Conservation (phyloP, 2,888 invertebrate species). For the Cancer borealis region DNA sequence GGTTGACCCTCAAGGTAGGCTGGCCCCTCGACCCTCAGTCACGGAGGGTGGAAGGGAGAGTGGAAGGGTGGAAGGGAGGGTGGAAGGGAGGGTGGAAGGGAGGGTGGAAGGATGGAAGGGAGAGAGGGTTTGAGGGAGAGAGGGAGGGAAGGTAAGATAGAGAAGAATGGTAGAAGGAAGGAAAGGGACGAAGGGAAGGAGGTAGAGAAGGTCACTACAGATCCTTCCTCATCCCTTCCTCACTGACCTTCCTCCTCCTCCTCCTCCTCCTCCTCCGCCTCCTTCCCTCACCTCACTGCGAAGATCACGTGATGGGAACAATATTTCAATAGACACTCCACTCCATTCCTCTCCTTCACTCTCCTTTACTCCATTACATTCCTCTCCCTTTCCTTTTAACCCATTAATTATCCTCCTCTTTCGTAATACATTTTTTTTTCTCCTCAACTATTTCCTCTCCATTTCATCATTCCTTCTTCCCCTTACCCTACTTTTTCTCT, state of each 20-base stretch:
- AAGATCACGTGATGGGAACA: background rate
- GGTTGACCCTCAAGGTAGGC: background rate
- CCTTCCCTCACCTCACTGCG: background rate
- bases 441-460: background rate
- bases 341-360: background rate
- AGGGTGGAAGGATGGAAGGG: background rate
- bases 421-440: background rate
- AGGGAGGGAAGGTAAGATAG: background rate
- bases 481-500: background rate
- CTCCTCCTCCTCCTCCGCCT: background rate
- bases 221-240: background rate
- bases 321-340: background rate
- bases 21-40: background rate
- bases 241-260: background rate
- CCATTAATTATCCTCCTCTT: background rate
- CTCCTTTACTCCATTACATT: background rate
- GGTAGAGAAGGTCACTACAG: background rate
- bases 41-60: background rate
- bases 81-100: constrained; percentile 18
- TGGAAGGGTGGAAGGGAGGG: background rate
- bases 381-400: background rate
- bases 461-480: background rate
- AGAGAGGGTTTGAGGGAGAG: background rate
- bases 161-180: background rate
- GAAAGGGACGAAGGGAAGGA: background rate